Base-by-base conservation (phyloP, 2,888 invertebrate species). In the Elegia similella region DNA sequence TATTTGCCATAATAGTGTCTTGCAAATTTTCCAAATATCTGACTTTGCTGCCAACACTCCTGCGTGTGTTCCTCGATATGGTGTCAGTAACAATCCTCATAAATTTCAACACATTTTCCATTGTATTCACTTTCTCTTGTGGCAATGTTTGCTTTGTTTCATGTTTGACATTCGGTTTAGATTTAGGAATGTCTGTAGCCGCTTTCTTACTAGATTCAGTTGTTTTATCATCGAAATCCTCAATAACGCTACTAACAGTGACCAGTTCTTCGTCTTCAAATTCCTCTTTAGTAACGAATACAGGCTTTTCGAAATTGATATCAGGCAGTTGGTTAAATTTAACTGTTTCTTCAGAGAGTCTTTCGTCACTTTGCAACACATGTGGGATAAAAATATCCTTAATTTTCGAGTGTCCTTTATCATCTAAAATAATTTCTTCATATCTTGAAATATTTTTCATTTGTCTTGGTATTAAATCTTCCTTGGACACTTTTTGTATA, bases 1-100 rank as follows among this genome's bases (percentile, higher is more conserved):
- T 95, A 71, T 94, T 93, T 23, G 80, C 77, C 62, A 95, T 82
- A 17, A 96, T 83, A 57, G 91, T 86, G 62, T 94, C 92, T 62
- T 93, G 92, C 57, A 95, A 86, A 15, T 88, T 78, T 63, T 92
- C 89, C 56, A 95, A 84, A 70, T 94, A 93, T 47, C 81, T 76
- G 10, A 94, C 80, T 80, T 95, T 95, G 54, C 92, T 92, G 47
- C 80, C 82, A 16, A 92, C 83, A 3, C 87, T 86, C 60, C 81
- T 86, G 15, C 75, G 78, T 2, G 86, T 82, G 58, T 88, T 87
- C 57, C 67, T 79, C 0, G 82, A 75, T 65, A 92, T 86, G 0
- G 84, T 86, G n/a, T 87, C 82, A 1, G 90, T 73, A 0, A 92
- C 82, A 0, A 82, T 66, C 70, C 79, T 85, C 60, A 90, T 66